These are phyloP conservation scores for Hydrotaea cyrtoneurina DNA, from an alignment of 2,888 invertebrate species.

Conservation along the genomic window DNA sequence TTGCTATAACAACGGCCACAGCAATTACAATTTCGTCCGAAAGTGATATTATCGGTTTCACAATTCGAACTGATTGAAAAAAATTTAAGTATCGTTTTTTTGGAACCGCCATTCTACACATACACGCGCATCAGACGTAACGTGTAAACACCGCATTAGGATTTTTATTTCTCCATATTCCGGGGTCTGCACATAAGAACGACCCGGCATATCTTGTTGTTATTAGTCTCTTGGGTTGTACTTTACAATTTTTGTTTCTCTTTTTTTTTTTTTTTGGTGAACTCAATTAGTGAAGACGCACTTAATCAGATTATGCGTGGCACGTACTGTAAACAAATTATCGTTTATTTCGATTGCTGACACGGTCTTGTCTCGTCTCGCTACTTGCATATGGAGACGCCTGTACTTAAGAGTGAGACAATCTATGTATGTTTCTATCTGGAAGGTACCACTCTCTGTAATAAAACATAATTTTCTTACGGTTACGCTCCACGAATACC, in stretches of 20 bases:
- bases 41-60: too few species aligned
- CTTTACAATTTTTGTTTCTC: too few species aligned
- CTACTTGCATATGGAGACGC: neutral
- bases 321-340: constrained; percentile 8
- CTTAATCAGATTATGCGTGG: neutral
- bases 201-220: neutral
- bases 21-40: too few species aligned
- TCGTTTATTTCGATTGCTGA: neutral
- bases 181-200: neutral
- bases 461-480: neutral
- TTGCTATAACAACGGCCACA: too few species aligned
- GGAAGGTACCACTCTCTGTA: neutral
- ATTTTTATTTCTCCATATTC: too few species aligned
- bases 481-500: constrained; percentile 50
- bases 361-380: neutral
- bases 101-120: too few species aligned
- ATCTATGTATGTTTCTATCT: neutral
- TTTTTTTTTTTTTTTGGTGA: neutral
- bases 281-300: neutral
- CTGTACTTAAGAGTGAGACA: neutral
- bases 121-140: too few species aligned
- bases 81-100: too few species aligned
- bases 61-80: too few species aligned
- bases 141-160: too few species aligned
- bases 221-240: too few species aligned